Percentiles rank a stretch among this genome's conserved stretches.
Evolutionary conservation across 1,140 invertebrate genomes (phyloP).

Genomic region (Belonocnema kinseyi): DNA sequence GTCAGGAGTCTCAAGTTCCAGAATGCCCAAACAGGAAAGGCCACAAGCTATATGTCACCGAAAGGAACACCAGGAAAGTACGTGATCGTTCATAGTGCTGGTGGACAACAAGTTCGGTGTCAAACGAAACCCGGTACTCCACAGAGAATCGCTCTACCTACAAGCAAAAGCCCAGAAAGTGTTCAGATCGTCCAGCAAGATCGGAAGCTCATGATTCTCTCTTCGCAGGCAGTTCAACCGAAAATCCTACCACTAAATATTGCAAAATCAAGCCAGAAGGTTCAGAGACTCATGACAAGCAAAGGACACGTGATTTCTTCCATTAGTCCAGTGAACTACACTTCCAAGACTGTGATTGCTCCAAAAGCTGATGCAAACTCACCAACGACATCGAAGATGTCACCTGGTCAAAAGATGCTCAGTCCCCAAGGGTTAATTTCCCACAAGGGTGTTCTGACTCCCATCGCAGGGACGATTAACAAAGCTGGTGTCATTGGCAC

Average conservation of each 20-base stretch:
- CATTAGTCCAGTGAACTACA: slow-evolving; percentile 59
- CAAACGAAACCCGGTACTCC: slow-evolving; percentile 58
- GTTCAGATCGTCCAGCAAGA: slow-evolving; percentile 68
- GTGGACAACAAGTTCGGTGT: slow-evolving; percentile 64
- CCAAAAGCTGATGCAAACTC: slow-evolving; percentile 56
- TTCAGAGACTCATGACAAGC: slow-evolving; percentile 74
- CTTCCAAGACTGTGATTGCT: slow-evolving; percentile 75
- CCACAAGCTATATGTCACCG: slow-evolving; percentile 55
- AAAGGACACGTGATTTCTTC: slow-evolving; percentile 63
- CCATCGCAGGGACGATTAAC: slow-evolving; percentile 53
- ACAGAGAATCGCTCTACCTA: slow-evolving; percentile 60
- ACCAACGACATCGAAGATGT: slow-evolving; percentile 74
- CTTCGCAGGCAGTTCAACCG: slow-evolving; percentile 60
- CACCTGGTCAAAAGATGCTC: slow-evolving; percentile 63
- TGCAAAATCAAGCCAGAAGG: slow-evolving; percentile 60
- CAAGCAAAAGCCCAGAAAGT: slow-evolving; percentile 61
- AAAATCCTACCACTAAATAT: slow-evolving; percentile 66
- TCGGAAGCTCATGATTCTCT: slow-evolving; percentile 69
- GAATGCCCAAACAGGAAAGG: slow-evolving; percentile 55
- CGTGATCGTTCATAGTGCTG: slow-evolving; percentile 78
- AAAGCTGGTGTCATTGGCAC: slow-evolving; percentile 40
- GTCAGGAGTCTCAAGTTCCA: slow-evolving; percentile 67
- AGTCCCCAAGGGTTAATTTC: slow-evolving; percentile 58
- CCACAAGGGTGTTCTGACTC: slow-evolving; percentile 59
- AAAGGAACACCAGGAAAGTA: slow-evolving; percentile 77